Evolutionary conservation across 2,888 invertebrate genomes (phyloP).

Genomic region (Lithosia quadra): DNA sequence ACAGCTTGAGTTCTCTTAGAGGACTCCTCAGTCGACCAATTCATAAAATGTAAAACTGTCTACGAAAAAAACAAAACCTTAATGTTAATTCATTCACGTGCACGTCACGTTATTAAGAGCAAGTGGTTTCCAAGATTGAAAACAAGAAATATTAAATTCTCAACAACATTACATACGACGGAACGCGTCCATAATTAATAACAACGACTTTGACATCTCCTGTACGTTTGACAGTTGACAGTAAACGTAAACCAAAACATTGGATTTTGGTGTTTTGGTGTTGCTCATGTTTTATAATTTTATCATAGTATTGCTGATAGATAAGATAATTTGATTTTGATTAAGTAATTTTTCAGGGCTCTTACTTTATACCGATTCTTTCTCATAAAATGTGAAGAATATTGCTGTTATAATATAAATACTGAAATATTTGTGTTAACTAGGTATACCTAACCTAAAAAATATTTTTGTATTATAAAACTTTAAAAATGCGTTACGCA

Average conservation of each 20-base stretch:
- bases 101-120: no score
- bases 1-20: no score
- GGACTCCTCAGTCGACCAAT: no score
- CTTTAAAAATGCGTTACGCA: constrained; percentile 93
- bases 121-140: no score
- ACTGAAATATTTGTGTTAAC: background rate
- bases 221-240: background rate
- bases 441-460: constrained; percentile 45
- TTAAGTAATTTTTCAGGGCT: background rate
- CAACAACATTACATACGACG: background rate
- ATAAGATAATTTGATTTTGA: background rate
- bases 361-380: background rate
- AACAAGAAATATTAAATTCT: no score
- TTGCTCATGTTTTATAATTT: background rate
- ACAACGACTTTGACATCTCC: no score
- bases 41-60: no score
- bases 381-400: background rate
- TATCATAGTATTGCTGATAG: background rate
- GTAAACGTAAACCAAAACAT: background rate
- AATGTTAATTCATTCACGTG: no score
- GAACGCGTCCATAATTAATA: background rate
- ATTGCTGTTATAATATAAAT: background rate
- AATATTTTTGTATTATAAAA: constrained; percentile 12
- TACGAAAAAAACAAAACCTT: no score
- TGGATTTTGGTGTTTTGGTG: no score